phyloP scores from a whole-genome alignment of 2,888 invertebrate species.

The Baronia brevicornis region DNA sequence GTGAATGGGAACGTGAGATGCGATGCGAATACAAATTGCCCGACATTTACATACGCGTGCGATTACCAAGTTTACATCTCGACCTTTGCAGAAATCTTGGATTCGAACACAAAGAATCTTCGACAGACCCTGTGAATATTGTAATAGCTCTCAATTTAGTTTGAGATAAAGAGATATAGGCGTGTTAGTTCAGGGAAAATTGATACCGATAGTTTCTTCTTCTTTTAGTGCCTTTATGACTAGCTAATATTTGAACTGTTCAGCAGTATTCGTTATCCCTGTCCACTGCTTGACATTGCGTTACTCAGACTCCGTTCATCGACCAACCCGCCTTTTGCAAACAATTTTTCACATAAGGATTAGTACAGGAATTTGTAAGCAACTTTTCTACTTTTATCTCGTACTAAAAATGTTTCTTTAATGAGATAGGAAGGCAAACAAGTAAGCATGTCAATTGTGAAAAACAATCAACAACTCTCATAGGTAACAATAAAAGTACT shows the following conservation, averaged over 20 bases:
- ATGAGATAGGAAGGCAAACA: no score
- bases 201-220: no score
- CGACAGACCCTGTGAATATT: background rate
- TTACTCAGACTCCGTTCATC: no score
- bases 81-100: conserved; percentile 4
- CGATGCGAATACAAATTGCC: conserved; percentile 9
- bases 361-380: conserved; percentile 13
- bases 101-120: conserved; percentile 4
- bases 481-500: no score
- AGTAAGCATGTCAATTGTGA: no score
- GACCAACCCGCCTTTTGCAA: background rate
- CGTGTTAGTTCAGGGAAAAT: no score
- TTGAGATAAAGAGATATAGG: no score
- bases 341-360: conserved; percentile 10
- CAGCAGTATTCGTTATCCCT: no score
- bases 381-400: conserved; percentile 10
- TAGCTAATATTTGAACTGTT: no score
- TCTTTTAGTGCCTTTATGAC: no score
- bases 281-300: no score
- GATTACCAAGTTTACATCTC: conserved; percentile 2
- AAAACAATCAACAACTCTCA: no score
- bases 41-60: conserved; percentile 5
- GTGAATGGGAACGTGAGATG: background rate
- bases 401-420: conserved; percentile 4
- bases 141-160: background rate